These are phyloP conservation scores for Apodemus sylvaticus DNA, from an alignment of 2,113 vertebrate species.

Conservation along the genomic window DNA sequence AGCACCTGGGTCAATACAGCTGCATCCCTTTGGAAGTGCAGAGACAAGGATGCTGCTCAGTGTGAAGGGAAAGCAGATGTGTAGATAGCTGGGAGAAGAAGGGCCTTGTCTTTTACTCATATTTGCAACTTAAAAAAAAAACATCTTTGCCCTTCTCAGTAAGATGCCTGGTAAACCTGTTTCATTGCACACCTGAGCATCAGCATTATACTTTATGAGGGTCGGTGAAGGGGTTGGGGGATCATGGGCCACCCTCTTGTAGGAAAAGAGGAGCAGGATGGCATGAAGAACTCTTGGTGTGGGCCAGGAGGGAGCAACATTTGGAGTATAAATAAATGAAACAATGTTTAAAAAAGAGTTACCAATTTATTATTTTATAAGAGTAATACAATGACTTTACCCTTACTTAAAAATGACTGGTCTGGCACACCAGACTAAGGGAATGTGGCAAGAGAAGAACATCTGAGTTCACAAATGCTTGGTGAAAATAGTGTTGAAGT, in stretches of 20 bases:
- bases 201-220: not conserved
- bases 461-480: not conserved
- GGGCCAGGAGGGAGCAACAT: too few species aligned
- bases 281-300: too few species aligned
- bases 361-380: not conserved
- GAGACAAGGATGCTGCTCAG: not conserved
- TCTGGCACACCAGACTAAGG: not conserved
- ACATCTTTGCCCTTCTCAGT: not conserved
- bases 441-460: not conserved
- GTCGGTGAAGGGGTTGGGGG: too few species aligned
- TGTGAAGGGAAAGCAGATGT: fast-evolving
- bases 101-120: not conserved
- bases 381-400: not conserved
- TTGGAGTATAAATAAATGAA: too few species aligned
- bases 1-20: not conserved
- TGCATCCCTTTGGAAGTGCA: not conserved
- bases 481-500: not conserved
- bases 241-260: too few species aligned
- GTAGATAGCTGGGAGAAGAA: not conserved
- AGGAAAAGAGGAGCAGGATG: too few species aligned
- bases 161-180: not conserved
- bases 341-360: not conserved
- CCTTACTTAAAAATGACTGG: not conserved
- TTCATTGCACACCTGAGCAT: not conserved
- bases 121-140: not conserved